phyloP scores from a whole-genome alignment of 2,797 vertebrate genomes.

The Basileuterus tristriatus region DNA sequence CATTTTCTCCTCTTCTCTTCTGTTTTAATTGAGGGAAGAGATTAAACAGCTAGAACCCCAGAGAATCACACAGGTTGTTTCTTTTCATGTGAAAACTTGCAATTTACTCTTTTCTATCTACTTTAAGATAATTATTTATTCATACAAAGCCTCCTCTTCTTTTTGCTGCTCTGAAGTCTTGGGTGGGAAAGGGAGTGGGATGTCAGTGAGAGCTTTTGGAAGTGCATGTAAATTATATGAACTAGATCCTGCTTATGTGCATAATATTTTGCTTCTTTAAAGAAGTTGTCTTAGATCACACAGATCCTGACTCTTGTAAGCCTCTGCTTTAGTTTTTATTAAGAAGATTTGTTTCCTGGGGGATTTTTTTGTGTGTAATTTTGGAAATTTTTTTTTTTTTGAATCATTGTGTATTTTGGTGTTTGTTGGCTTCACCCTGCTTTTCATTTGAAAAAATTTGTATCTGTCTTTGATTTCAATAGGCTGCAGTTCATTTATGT shows the following conservation, averaged over 20 bases:
- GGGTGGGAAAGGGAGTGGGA: constrained; percentile 11
- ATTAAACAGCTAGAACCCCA: background rate
- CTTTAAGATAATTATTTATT: background rate
- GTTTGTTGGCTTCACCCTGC: background rate
- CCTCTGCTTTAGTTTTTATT: background rate
- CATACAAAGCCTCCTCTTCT: background rate
- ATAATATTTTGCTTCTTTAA: background rate
- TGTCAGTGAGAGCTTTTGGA: background rate
- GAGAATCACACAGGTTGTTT: background rate
- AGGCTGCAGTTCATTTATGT: background rate
- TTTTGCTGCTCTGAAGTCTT: background rate
- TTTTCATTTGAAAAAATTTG: background rate
- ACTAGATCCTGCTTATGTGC: background rate
- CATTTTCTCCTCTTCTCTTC: background rate
- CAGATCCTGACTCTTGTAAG: background rate
- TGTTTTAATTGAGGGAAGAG: background rate
- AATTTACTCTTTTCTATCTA: background rate
- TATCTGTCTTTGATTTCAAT: background rate
- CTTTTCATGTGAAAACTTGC: background rate
- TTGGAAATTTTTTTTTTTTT: background rate
- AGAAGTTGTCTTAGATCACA: background rate
- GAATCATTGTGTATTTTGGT: background rate
- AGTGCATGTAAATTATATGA: background rate
- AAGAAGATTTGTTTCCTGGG: background rate
- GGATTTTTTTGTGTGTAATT: background rate